phyloP scores from a whole-genome alignment of 2,797 vertebrate genomes.

The Antennarius maculatus region DNA sequence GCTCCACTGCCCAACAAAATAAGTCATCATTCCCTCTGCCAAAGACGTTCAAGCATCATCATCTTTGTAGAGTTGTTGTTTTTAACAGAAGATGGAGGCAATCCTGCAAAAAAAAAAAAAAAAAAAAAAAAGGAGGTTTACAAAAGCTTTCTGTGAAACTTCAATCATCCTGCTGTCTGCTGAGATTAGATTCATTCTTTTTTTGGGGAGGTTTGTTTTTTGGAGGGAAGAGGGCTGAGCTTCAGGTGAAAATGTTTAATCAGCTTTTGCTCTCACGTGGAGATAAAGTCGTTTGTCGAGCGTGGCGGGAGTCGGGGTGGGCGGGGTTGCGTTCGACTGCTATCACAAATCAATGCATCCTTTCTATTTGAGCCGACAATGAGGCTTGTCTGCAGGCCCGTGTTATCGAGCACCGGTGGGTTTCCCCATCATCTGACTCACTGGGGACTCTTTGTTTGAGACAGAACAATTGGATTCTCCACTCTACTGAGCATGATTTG shows the following conservation, averaged over 20 bases:
- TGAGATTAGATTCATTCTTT: conserved; percentile 26
- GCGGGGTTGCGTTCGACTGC: conserved; percentile 19
- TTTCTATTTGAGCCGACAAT: conserved; percentile 16
- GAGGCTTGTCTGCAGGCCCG: conserved; percentile 17
- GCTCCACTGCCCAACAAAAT: no score
- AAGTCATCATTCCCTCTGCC: background rate
- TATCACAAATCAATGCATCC: conserved; percentile 43
- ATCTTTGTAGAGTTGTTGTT: background rate
- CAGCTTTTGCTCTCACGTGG: conserved; percentile 53
- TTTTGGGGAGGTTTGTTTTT: background rate
- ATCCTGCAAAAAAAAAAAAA: background rate
- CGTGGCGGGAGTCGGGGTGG: background rate
- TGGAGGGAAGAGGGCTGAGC: conserved; percentile 28
- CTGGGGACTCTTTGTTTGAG: conserved; percentile 17
- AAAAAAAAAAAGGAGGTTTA: background rate
- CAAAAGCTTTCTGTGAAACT: conserved; percentile 32
- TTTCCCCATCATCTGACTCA: conserved; percentile 31
- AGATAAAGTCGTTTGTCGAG: conserved; percentile 58
- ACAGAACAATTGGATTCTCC: conserved; percentile 12
- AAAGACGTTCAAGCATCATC: conserved; percentile 8
- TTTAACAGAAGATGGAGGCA: background rate
- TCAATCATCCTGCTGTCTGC: conserved; percentile 53
- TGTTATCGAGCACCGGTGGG: conserved; percentile 25
- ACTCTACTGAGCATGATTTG: background rate
- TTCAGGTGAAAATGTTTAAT: conserved; percentile 67